A percentile compares a stretch with the other conserved stretches of the same genome.
phyloP scores from a whole-genome alignment of 2,113 vertebrate species.

The Cettia cetti region DNA sequence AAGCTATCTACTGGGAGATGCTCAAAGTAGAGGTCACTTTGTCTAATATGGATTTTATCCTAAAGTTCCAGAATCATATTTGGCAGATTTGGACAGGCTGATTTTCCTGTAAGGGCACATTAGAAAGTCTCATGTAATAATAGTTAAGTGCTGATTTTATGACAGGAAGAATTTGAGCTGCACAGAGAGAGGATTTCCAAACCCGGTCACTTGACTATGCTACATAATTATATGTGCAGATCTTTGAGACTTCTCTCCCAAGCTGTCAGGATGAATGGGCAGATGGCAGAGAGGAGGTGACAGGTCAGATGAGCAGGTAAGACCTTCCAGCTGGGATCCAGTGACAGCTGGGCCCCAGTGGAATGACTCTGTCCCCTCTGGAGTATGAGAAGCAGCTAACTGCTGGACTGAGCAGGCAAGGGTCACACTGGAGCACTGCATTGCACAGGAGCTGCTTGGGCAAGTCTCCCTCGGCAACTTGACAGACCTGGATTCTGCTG shows the following conservation, averaged over 20 bases:
- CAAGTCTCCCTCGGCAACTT: rapidly evolving
- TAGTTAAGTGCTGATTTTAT: background rate
- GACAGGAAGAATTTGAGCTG: background rate
- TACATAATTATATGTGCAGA: background rate
- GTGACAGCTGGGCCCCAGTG: background rate
- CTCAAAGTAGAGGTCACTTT: background rate
- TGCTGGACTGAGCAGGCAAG: background rate
- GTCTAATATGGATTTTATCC: background rate
- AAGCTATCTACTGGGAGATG: background rate
- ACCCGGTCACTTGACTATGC: background rate
- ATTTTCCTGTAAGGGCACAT: background rate
- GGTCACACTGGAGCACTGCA: background rate
- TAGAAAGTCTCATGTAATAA: background rate
- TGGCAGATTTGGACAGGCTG: background rate
- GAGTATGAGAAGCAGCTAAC: background rate
- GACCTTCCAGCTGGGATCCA: background rate
- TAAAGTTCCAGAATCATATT: background rate
- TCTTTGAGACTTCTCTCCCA: background rate
- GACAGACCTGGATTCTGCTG: background rate
- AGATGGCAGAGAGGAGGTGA: background rate
- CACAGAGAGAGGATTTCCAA: background rate
- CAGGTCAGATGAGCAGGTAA: background rate
- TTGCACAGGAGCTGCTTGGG: background rate
- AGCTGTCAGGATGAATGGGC: background rate
- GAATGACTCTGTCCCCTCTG: background rate